phyloP scores from a whole-genome alignment of 1,140 invertebrate genomes.

The Chrysomallon squamiferum region DNA sequence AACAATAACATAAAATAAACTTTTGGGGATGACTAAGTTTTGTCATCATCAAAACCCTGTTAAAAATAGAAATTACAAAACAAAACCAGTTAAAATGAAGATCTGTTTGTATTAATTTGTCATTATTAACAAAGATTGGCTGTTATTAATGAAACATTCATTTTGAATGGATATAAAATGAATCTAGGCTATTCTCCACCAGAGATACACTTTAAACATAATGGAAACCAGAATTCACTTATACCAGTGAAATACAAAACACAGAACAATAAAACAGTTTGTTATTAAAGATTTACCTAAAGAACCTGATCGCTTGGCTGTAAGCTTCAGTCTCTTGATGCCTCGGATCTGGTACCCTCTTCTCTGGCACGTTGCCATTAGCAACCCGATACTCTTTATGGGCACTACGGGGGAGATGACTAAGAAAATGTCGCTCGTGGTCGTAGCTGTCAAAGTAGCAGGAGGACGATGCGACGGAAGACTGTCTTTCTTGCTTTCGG shows the following conservation, averaged over 20 bases:
- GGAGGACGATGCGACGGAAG: constrained; percentile 32
- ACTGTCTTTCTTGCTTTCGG: constrained; percentile 1
- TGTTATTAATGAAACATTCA: too few species aligned
- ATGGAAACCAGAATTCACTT: background rate
- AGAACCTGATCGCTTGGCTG: constrained; percentile 35
- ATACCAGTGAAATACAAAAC: background rate
- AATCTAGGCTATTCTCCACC: too few species aligned
- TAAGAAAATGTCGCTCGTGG: constrained; percentile 48
- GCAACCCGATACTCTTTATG: constrained; percentile 41
- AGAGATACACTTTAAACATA: background rate
- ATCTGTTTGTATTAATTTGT: too few species aligned
- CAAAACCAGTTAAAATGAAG: too few species aligned
- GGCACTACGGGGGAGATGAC: constrained; percentile 52
- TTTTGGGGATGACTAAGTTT: too few species aligned
- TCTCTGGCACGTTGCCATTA: constrained; percentile 49
- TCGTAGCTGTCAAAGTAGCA: constrained; percentile 50
- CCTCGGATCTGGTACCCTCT: constrained; percentile 54
- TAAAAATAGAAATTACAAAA: too few species aligned
- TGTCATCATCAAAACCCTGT: too few species aligned
- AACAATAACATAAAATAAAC: too few species aligned
- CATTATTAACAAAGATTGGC: too few species aligned
- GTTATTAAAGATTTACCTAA: constrained; percentile 37
- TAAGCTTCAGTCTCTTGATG: constrained; percentile 37
- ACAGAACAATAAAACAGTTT: background rate
- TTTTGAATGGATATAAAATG: too few species aligned